Conservation (phyloP, 2,113 vertebrate species). For the Brevimyrus niger region DNA sequence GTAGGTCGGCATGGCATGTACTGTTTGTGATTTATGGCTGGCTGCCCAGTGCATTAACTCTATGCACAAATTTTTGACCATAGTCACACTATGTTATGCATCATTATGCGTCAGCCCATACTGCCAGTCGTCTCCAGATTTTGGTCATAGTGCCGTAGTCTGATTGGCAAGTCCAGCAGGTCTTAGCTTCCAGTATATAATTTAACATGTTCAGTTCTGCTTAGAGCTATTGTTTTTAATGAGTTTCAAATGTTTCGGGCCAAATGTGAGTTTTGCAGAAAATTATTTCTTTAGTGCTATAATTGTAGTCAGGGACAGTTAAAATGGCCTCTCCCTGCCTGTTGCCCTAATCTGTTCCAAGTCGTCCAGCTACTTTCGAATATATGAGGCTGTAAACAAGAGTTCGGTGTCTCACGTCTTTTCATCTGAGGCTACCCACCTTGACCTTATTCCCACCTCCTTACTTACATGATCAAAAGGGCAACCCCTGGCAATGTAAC, state of each 20-base stretch:
- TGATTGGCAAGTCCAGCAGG: not conserved
- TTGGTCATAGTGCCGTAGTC: not conserved
- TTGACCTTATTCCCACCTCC: conserved; percentile 57
- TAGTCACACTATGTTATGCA: not conserved
- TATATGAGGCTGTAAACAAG: conserved; percentile 1
- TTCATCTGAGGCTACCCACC: conserved; percentile 33
- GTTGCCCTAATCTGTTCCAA: conserved; percentile 12
- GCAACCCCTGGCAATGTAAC: conserved; percentile 66
- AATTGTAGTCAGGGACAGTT: not conserved
- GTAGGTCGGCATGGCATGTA: not conserved
- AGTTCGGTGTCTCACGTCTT: conserved; percentile 23
- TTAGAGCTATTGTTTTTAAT: not conserved
- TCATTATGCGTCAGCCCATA: not conserved
- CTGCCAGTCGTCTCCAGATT: not conserved
- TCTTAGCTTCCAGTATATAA: not conserved
- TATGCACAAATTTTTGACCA: not conserved
- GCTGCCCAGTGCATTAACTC: not conserved
- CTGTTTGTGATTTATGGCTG: not conserved
- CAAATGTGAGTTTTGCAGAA: not conserved
- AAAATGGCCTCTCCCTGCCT: not conserved
- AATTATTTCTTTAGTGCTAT: not conserved
- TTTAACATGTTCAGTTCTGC: not conserved
- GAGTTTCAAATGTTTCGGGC: not conserved
- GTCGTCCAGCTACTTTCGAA: not conserved
- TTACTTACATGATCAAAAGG: conserved; percentile 47